Evolutionary conservation across 2,797 vertebrate genomes (phyloP).

Genomic region (Myioborus melanocephalus): DNA sequence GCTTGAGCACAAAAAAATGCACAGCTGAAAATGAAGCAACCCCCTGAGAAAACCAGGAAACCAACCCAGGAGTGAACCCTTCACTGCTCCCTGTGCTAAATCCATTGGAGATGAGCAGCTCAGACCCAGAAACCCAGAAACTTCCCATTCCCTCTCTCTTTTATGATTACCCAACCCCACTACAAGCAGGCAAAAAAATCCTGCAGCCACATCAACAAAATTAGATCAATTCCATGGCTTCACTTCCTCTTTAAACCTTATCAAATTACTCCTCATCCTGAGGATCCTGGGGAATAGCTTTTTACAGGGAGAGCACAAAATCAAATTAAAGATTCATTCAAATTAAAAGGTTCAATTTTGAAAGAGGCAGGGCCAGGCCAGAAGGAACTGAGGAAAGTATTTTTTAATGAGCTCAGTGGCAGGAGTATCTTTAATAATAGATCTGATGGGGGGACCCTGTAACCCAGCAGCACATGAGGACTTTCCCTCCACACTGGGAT

Average conservation of each 20-base stretch:
- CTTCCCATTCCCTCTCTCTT: background rate
- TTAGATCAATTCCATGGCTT: constrained; percentile 55
- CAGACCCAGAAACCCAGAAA: background rate
- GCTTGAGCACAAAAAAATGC: background rate
- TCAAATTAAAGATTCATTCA: constrained; percentile 72
- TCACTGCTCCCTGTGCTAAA: constrained; percentile 1
- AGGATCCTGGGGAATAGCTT: constrained; percentile 60
- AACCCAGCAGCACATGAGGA: background rate
- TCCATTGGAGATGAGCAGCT: background rate
- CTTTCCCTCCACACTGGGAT: background rate
- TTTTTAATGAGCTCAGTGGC: constrained; percentile 51
- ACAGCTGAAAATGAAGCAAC: constrained; percentile 6
- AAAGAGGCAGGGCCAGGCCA: constrained; percentile 42
- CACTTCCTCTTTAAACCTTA: constrained; percentile 44
- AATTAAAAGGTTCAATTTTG: constrained; percentile 71
- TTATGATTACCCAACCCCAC: background rate
- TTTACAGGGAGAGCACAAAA: background rate
- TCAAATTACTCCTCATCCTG: constrained; percentile 34
- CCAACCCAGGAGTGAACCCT: background rate
- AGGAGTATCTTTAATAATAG: constrained; percentile 48
- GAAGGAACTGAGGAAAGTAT: constrained; percentile 41
- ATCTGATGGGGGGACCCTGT: background rate
- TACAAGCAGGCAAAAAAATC: constrained; percentile 50
- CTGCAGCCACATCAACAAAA: constrained; percentile 49
- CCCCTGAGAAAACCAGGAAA: background rate